phyloP scores from a whole-genome alignment of 2,797 vertebrate genomes.

The Miichthys miiuy region DNA sequence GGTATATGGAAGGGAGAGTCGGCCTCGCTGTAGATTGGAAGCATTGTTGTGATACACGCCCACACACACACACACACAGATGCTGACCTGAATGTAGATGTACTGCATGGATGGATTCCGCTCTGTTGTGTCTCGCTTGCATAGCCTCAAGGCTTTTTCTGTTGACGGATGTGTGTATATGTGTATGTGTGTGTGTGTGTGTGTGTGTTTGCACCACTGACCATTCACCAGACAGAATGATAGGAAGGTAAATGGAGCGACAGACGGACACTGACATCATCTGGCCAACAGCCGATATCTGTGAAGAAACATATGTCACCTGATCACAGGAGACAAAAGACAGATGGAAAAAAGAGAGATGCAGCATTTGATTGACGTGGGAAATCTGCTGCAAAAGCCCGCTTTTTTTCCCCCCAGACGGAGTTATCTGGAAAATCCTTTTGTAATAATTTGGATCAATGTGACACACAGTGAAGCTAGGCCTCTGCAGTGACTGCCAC shows the following conservation, averaged over 20 bases:
- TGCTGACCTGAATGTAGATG: slow-evolving; percentile 73
- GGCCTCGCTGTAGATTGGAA: slow-evolving; percentile 18
- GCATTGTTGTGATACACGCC: slow-evolving; percentile 29
- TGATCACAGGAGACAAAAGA: slow-evolving; percentile 61
- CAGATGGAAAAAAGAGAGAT: slow-evolving; percentile 32
- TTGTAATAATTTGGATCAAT: slow-evolving; percentile 10
- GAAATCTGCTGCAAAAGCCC: slow-evolving; percentile 2
- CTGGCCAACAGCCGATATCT: slow-evolving; percentile 54
- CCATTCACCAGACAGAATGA: slow-evolving; percentile 37
- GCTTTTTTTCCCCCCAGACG: background rate
- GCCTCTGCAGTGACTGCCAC: background rate
- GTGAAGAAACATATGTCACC: slow-evolving; percentile 60
- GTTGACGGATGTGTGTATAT: slow-evolving; percentile 26
- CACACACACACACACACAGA: slow-evolving; percentile 43
- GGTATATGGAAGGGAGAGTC: background rate
- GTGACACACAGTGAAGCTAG: background rate
- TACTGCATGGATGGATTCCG: slow-evolving; percentile 59
- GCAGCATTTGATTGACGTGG: slow-evolving; percentile 1
- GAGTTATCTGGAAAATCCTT: slow-evolving; percentile 22
- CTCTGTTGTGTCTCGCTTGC: slow-evolving; percentile 58
- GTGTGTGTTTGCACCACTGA: slow-evolving; percentile 8
- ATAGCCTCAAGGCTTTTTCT: slow-evolving; percentile 56
- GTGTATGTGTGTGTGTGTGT: slow-evolving; percentile 12
- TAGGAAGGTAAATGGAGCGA: slow-evolving; percentile 53
- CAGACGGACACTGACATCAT: slow-evolving; percentile 71